Base-by-base conservation (phyloP, 1,140 invertebrate species). In the Latrodectus geometricus region DNA sequence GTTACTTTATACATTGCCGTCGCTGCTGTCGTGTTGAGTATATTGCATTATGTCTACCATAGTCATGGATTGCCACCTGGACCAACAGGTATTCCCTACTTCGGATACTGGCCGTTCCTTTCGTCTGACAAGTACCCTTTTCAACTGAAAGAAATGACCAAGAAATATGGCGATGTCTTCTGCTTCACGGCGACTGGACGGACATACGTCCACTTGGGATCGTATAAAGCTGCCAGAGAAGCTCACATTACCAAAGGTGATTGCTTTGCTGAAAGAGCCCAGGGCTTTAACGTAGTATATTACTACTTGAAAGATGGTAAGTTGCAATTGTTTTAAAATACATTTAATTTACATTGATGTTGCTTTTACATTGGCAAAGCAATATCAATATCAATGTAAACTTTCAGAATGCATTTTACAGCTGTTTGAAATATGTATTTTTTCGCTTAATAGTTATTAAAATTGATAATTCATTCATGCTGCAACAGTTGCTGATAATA, bases 91-190 rank as follows among this genome's bases (percentile, higher is more conserved):
- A 50, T 83, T 8, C 80, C 80, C 14, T 61, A 23, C 12, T 23
- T 83, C 0, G 80, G 80, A 52, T 74, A 49, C 15, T 50, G 54
- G 70, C 80, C 80, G 7, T 83, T 83, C 48, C 9, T 83, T 8
- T 11, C 8, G 9, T 21, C 17, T n/a, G 54, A 11, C 8, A 14
- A 12, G 8, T 20, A 8, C 15, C 80, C 61, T 15, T 15, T 74
- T 14, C n/a, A 83, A n/a, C 20, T 74, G 23, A 23, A 74, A 8
- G 72, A 23, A 0, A 4, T 74, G 15, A 74, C 73, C 21, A 83
- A 74, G 14, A 83, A 83, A 49, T 74, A 83, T 15, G 80, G 80
- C 12, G 80, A 83, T 15, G 17, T 83, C 15, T 66, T 83, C 70
- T 74, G 80, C 15, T 83, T 83, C 54, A 74, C 15, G 9, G 17